Evolutionary conservation across 2,797 vertebrate species (phyloP).

Genomic region (Caiman crocodilus): DNA sequence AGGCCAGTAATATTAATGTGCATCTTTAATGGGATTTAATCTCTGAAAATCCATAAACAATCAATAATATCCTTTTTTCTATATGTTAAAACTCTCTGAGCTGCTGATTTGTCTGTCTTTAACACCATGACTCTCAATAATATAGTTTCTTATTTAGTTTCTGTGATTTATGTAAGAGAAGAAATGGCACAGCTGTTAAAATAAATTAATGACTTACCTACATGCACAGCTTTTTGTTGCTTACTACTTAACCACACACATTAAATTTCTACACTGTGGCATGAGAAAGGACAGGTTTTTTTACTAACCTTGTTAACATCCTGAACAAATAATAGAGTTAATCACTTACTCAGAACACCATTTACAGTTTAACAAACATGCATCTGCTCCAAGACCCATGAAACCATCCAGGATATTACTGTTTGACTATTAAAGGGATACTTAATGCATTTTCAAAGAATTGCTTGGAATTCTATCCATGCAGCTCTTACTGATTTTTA

Average conservation of each 20-base stretch:
- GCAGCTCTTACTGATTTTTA: background rate
- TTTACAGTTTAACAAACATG: constrained; percentile 40
- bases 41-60: too few relatives aligned
- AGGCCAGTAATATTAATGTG: too few relatives aligned
- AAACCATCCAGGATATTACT: background rate
- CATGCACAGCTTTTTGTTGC: background rate
- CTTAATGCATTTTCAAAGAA: background rate
- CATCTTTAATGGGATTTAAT: too few relatives aligned
- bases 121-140: background rate
- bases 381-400: constrained; percentile 11
- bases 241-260: background rate
- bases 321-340: constrained; percentile 23
- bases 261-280: rapidly evolving
- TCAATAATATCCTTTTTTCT: too few relatives aligned
- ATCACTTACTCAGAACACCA: background rate
- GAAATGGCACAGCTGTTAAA: background rate
- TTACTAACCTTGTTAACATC: constrained; percentile 19
- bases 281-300: background rate
- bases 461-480: background rate
- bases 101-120: background rate
- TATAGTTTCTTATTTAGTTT: background rate
- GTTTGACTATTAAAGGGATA: background rate
- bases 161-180: rapidly evolving
- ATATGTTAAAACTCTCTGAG: background rate
- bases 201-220: background rate